phyloP scores from a whole-genome alignment of 2,113 vertebrate species.

The Nanorana parkeri region DNA sequence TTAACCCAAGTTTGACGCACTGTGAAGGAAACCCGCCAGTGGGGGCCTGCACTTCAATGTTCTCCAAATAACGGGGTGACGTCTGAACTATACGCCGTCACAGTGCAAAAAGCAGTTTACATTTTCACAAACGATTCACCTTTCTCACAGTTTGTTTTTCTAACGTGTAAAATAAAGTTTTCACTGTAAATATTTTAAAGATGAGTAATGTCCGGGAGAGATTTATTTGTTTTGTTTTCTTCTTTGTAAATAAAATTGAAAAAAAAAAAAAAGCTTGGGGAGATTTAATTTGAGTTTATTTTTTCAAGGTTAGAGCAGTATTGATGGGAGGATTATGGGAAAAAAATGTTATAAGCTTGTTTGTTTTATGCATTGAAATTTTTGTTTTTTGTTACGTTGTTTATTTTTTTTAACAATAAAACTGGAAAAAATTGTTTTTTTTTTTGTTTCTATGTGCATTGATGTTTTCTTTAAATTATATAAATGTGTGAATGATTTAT shows the following conservation, averaged over 20 bases:
- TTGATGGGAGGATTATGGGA: background rate
- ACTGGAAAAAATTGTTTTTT: conserved; percentile 10
- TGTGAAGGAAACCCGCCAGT: conserved; percentile 12
- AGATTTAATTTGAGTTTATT: conserved; percentile 7
- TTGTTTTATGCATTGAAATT: conserved; percentile 10
- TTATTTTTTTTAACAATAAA: conserved; percentile 21
- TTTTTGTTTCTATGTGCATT: no score
- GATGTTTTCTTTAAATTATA: no score
- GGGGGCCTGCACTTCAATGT: conserved; percentile 45
- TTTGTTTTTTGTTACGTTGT: background rate
- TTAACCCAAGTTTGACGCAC: background rate
- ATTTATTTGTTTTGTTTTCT: conserved; percentile 26
- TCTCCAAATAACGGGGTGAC: conserved; percentile 11
- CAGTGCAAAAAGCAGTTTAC: conserved; percentile 47
- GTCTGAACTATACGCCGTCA: conserved; percentile 21
- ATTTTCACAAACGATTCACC: conserved; percentile 28
- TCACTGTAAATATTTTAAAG: conserved; percentile 54
- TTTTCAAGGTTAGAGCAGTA: conserved; percentile 16
- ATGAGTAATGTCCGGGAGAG: conserved; percentile 25
- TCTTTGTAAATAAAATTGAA: conserved; percentile 37
- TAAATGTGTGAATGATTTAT: no score
- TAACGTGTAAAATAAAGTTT: conserved; percentile 51
- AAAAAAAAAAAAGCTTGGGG: conserved; percentile 45
- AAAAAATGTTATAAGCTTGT: conserved; percentile 17
- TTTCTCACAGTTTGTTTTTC: conserved; percentile 29